Conservation (phyloP, 1,140 invertebrate species). For the Drosophila yakuba region DNA sequence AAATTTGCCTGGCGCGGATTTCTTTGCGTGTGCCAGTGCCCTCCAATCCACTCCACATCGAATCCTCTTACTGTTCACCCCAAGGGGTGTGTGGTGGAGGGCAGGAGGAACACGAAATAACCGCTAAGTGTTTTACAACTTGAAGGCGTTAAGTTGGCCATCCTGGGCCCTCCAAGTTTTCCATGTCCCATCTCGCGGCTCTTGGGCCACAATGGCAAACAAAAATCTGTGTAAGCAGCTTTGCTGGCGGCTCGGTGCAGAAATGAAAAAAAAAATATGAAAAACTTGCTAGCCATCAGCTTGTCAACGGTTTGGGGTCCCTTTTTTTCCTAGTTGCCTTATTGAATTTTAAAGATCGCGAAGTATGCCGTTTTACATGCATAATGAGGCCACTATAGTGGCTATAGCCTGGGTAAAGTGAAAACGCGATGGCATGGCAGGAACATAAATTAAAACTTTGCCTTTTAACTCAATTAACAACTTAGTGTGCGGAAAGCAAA, state of each 20-base stretch:
- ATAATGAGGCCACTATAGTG: conserved; percentile 16
- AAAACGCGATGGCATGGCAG: conserved; percentile 19
- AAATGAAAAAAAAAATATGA: not conserved
- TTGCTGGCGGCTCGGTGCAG: conserved; percentile 5
- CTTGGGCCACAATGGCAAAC: conserved; percentile 22
- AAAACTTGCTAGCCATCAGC: conserved; percentile 16
- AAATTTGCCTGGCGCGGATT: conserved; percentile 68
- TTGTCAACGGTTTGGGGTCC: conserved; percentile 26
- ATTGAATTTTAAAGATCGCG: conserved; percentile 54
- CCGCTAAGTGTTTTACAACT: conserved; percentile 82
- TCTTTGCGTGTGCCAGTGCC: conserved; percentile 40
- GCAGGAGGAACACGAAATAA: conserved; percentile 67
- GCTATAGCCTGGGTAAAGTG: conserved; percentile 5
- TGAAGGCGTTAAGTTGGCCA: conserved; percentile 73
- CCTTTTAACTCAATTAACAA: conserved; percentile 24
- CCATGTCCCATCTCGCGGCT: conserved; percentile 9
- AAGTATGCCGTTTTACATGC: conserved; percentile 27
- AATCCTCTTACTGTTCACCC: not conserved
- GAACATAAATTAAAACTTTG: conserved; percentile 17
- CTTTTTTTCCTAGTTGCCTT: conserved; percentile 26
- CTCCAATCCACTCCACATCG: conserved; percentile 9
- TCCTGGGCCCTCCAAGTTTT: conserved; percentile 27
- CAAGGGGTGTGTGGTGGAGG: conserved; percentile 7
- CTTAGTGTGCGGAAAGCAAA: not conserved
- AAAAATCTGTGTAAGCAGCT: conserved; percentile 69